Evolutionary conservation across 2,113 vertebrate species (phyloP).

Genomic region (Daubentonia madagascariensis): DNA sequence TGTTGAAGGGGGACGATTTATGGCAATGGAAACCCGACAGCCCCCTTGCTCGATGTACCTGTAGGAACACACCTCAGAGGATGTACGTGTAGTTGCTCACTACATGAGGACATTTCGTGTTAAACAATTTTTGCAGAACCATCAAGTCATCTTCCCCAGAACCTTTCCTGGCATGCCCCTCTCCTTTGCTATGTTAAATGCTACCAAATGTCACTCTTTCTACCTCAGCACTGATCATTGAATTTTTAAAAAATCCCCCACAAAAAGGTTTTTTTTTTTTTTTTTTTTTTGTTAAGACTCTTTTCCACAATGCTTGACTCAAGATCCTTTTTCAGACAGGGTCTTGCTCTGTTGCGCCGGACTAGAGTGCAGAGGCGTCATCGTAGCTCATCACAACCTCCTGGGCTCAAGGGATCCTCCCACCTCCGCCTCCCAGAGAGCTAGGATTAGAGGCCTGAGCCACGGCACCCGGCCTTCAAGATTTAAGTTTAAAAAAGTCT

Average conservation of each 20-base stretch:
- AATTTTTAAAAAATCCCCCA: not conserved
- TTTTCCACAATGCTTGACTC: not conserved
- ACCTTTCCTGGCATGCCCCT: not conserved
- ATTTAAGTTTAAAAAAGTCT: too few relatives aligned
- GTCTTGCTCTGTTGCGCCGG: not conserved
- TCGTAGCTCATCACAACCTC: not conserved
- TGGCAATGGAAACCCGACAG: not conserved
- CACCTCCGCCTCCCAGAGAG: not conserved
- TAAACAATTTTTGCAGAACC: not conserved
- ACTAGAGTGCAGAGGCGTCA: not conserved
- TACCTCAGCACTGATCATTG: not conserved
- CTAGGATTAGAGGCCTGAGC: not conserved
- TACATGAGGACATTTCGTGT: not conserved
- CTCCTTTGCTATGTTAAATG: not conserved
- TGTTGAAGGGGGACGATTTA: not conserved
- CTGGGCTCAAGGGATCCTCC: not conserved
- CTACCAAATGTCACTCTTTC: not conserved
- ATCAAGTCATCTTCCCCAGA: not conserved
- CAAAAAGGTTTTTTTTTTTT: not conserved
- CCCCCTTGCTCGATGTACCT: not conserved
- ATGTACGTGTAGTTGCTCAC: not conserved
- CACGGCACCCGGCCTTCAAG: not conserved
- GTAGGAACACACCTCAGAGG: not conserved
- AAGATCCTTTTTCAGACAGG: not conserved
- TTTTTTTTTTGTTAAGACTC: not conserved